Conservation (phyloP, 2,113 vertebrate species). For the Corythoichthys haematopterus region DNA sequence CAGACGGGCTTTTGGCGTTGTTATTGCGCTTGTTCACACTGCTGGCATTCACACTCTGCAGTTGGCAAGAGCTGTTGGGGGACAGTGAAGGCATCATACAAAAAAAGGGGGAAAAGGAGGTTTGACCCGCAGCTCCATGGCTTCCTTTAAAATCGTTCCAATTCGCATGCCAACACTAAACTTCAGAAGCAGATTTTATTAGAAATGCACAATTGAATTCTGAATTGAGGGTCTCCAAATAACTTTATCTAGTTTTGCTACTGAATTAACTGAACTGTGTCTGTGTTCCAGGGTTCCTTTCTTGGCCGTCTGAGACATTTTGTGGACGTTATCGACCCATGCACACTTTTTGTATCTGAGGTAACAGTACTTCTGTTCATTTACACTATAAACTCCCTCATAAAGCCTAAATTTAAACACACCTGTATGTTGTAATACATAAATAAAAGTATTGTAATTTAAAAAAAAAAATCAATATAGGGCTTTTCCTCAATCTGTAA, state of each 20-base stretch:
- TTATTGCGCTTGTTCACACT: conserved; percentile 51
- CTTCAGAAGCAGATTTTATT: neutral
- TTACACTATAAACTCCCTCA: no score
- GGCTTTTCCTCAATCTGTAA: no score
- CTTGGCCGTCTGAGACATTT: conserved; percentile 91
- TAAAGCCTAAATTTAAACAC: no score
- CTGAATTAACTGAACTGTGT: neutral
- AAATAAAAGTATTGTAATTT: no score
- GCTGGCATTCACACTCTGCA: conserved; percentile 47
- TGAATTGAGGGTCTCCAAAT: neutral
- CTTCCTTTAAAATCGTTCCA: neutral
- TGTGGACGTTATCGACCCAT: conserved; percentile 90
- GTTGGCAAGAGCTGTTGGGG: conserved; percentile 50
- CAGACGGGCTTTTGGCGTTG: conserved; percentile 63
- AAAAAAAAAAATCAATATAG: no score
- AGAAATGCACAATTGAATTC: neutral
- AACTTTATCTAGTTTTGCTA: conserved; percentile 10
- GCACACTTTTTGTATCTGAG: conserved; percentile 92
- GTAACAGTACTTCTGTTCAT: conserved; percentile 59
- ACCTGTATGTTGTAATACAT: no score
- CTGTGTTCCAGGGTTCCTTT: conserved; percentile 79
- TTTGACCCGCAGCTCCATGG: conserved; percentile 27
- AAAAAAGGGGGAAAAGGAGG: neutral
- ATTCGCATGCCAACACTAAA: neutral
- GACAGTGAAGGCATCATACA: conserved; percentile 24